Evolutionary conservation across 2,888 invertebrate genomes (phyloP), one percentile per base, ranked within the genome.

Genomic region (Lepidochitona cinerea): DNA sequence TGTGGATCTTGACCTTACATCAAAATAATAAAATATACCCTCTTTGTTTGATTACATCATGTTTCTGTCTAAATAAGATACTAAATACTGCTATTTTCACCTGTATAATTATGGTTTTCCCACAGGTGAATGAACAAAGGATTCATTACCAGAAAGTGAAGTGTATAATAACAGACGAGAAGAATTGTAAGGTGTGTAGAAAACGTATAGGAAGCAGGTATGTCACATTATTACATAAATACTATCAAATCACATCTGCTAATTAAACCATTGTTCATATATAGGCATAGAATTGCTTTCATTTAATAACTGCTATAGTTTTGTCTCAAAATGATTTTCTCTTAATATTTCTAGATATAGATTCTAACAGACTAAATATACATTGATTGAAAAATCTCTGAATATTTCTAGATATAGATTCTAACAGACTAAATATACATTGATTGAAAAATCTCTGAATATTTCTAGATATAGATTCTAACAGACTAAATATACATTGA

Each of bases 141-240:
- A 94, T 96, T 89, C 93, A 94, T 83, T 94, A 95, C 85, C 95
- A 97, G 90, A 94, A 95, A 0, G 95, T 95, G 87, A 95, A 94
- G 86, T 94, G 98, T 66, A 92, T 95, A 0, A 94, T 99, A 81
- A 96, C 94, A 26, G 97, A 97, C 82, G 94, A 95, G 84, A 96
- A 95, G 87, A 94, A 96, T 71, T 99, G 99, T 90, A 94, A 94
- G 0, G 96, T 96, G 0, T 99, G 99, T 90, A 96, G 95, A 89
- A 98, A 98, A 89, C 93, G 96, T 72, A 98, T 99, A 91, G 95
- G 95, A 26, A 96, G 96, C 92, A 96, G 95, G 95, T 95, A 88
- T 78, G 75, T 36, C 33, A 70, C 29, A 37, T n/a, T n/a, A n/a
- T n/a, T n/a, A n/a, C n/a, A n/a, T n/a, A n/a, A n/a, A n/a, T n/a